These are phyloP conservation scores for Scaptomyza tumidula DNA, from an alignment of 2,888 invertebrate species.

Conservation along the genomic window DNA sequence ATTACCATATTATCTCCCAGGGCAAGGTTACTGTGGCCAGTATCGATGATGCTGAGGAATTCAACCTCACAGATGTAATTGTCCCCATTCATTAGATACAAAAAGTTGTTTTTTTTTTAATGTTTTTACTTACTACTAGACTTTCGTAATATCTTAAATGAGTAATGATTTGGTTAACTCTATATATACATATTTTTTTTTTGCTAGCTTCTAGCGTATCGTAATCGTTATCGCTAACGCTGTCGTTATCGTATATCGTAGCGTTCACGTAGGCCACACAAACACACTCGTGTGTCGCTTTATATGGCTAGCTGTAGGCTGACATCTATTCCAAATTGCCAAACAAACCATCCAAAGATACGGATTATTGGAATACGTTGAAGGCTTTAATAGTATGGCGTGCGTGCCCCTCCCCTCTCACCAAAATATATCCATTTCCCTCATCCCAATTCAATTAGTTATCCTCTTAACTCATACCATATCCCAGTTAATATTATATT, in stretches of 20 bases:
- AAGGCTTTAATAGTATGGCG: constrained; percentile 39
- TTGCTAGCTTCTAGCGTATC: constrained; percentile 52
- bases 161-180: constrained; percentile 67
- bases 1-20: constrained; percentile 96
- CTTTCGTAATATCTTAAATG: constrained; percentile 53
- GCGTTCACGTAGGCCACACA: constrained; percentile 68
- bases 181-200: constrained; percentile 1
- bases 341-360: constrained; percentile 59
- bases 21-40: constrained; percentile 96
- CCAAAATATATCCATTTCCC: background rate
- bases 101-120: constrained; percentile 27
- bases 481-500: constrained; percentile 9
- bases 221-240: constrained; percentile 43
- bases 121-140: constrained; percentile 49
- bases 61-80: constrained; percentile 92
- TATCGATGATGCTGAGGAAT: constrained; percentile 97
- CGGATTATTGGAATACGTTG: constrained; percentile 72
- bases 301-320: constrained; percentile 61
- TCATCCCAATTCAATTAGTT: constrained; percentile 1
- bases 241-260: constrained; percentile 64
- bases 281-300: constrained; percentile 50
- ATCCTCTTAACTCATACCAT: constrained; percentile 40
- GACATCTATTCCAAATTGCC: constrained; percentile 63
- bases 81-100: constrained; percentile 43
- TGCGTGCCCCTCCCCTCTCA: background rate